Percentiles rank a stretch among this genome's conserved stretches.
phyloP scores from a whole-genome alignment of 2,888 invertebrate species.

The Caenorhabditis wallacei region DNA sequence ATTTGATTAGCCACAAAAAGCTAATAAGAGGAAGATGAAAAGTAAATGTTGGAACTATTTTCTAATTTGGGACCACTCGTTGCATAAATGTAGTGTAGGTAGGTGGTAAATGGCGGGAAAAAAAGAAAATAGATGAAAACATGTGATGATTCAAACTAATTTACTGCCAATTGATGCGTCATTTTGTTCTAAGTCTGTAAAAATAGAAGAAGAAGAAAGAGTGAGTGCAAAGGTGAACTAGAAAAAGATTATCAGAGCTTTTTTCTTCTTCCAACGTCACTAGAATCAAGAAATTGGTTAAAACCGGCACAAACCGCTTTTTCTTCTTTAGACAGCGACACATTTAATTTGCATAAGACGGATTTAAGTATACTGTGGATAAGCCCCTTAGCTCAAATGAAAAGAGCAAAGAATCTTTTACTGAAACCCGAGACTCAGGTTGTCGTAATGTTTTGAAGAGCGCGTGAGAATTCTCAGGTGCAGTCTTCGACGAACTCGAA shows the following conservation, averaged over 20 bases:
- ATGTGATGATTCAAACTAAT: constrained; percentile 53
- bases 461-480: constrained; percentile 60
- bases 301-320: constrained; percentile 9
- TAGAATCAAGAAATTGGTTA: constrained; percentile 12
- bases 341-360: constrained; percentile 57
- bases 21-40: constrained; percentile 44
- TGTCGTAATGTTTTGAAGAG: constrained; percentile 56
- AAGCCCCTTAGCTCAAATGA: background rate
- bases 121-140: constrained; percentile 38
- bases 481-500: constrained; percentile 32
- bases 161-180: constrained; percentile 45
- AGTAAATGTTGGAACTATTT: constrained; percentile 34
- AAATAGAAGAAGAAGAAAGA: constrained; percentile 21
- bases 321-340: constrained; percentile 3
- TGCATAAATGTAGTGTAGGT: constrained; percentile 8
- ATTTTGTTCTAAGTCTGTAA: constrained; percentile 23
- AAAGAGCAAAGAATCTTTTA: constrained; percentile 55
- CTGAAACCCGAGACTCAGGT: constrained; percentile 42
- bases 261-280: constrained; percentile 1
- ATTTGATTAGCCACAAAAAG: constrained; percentile 48
- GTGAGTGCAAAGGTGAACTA: constrained; percentile 35
- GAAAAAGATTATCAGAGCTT: constrained; percentile 44
- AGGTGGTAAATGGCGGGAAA: background rate
- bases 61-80: constrained; percentile 44
- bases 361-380: constrained; percentile 34